A percentile compares a stretch with the other conserved stretches of the same genome.
Conservation (phyloP, 2,113 vertebrate species). For the Pachycephala philippinensis region DNA sequence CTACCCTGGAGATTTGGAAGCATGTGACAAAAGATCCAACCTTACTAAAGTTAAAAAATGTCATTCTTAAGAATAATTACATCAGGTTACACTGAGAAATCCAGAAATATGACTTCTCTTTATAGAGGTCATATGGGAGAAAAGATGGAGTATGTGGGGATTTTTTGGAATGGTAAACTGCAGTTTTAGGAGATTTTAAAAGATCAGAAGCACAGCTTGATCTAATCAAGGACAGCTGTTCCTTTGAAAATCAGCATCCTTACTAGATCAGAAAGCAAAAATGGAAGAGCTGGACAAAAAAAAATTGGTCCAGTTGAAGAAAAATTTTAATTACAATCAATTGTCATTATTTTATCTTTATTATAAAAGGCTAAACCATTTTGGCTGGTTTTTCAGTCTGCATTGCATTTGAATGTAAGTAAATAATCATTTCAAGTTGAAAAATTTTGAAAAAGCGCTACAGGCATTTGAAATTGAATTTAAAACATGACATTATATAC, state of each 20-base stretch:
- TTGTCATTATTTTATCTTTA: background rate
- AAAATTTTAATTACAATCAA: background rate
- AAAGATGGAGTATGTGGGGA: background rate
- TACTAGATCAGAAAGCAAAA: background rate
- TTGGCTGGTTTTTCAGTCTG: background rate
- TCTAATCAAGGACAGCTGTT: background rate
- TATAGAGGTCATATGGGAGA: background rate
- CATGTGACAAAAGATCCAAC: rapidly evolving
- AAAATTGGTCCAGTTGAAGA: background rate
- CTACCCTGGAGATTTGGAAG: background rate
- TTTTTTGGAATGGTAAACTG: background rate
- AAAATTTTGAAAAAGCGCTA: background rate
- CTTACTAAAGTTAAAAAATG: rapidly evolving
- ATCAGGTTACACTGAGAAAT: background rate
- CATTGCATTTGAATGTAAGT: background rate
- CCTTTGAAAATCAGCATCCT: background rate
- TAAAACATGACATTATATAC: background rate
- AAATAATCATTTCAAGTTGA: background rate
- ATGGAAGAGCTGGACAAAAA: background rate
- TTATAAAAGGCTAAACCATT: background rate
- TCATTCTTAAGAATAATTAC: background rate
- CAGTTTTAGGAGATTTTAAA: background rate
- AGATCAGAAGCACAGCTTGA: background rate
- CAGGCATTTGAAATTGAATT: background rate
- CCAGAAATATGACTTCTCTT: background rate